A percentile compares a stretch with the other conserved stretches of the same genome.
phyloP scores from a whole-genome alignment of 2,113 vertebrate genomes.

The Tringa solitaria region DNA sequence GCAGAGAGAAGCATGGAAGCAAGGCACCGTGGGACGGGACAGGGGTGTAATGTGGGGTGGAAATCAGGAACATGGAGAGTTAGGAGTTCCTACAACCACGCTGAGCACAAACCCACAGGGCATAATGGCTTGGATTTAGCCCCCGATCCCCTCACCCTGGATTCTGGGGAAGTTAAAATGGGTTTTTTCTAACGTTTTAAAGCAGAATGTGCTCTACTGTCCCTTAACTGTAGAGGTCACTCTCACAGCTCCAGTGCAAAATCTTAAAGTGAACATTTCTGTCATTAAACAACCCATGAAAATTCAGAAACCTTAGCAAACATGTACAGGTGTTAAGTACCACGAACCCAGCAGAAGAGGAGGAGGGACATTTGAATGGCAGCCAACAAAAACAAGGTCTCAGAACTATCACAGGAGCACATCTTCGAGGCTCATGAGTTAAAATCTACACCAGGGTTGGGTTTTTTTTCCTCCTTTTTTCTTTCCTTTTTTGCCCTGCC shows the following conservation, averaged over 20 bases:
- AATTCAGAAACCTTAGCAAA: background rate
- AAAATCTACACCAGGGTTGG: background rate
- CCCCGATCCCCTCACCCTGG: background rate
- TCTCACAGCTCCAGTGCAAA: background rate
- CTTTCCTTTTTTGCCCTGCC: background rate
- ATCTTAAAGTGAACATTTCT: background rate
- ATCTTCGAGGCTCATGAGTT: background rate
- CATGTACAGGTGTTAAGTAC: rapidly evolving
- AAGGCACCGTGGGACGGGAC: background rate
- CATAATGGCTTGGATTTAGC: background rate
- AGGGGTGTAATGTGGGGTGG: background rate
- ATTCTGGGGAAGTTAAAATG: background rate
- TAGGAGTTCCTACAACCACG: background rate
- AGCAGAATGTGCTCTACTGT: background rate
- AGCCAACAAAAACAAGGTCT: background rate
- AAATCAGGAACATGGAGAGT: rapidly evolving
- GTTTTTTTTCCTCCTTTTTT: background rate
- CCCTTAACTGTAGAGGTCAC: background rate
- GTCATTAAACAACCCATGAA: background rate
- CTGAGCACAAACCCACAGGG: rapidly evolving
- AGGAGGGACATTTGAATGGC: background rate
- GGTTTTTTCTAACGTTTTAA: background rate
- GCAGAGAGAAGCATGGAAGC: background rate
- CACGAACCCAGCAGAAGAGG: rapidly evolving
- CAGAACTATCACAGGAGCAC: background rate